Evolutionary conservation across 2,113 vertebrate genomes (phyloP), one percentile per base, ranked within the genome.

Genomic region (Podarcis raffonei): DNA sequence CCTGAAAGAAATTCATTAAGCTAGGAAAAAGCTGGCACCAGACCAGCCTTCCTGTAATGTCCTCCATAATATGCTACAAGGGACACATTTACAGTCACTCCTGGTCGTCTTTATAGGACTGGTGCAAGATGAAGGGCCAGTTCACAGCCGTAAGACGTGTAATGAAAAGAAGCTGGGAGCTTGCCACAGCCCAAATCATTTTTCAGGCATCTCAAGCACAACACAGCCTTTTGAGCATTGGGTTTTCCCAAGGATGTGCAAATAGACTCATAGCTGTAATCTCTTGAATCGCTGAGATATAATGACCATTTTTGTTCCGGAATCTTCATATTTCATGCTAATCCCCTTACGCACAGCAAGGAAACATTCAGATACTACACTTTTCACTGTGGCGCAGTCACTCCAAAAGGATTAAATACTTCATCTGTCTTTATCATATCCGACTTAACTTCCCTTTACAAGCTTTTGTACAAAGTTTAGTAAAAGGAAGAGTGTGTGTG

Each of bases 41-140:
- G 89, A 93, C 81, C 15, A 78, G 78, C 71, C 89, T 87, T 94
- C 87, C 89, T 93, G 89, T 93, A 92, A 91, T 89, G 89, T 91
- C 93, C 93, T 92, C 93, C 84, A 79, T 91, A 93, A 93, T 94
- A 93, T 94, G 90, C 91, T 95, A 91, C 93, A 89, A 92, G 95
- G 93, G 91, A 95, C 92, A 94, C 89, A 88, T 90, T 84, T 82
- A 87, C 76, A 94, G 94, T 90, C 89, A 89, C 90, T 82, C 30
- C 90, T 86, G 91, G 84, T n/a, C 86, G 83, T 91, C 92, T 96
- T 96, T 90, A 91, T 83, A 84, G 92, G 78, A 85, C 92, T 93
- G 92, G 89, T 89, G 87, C 62, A 93, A 90, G 90, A 91, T 84
- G 91, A 90, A 95, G 94, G 91, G 93, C 89, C 87, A 90, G 92